Conservation (phyloP, 2,888 invertebrate species). For the Pasiphila rectangulata region DNA sequence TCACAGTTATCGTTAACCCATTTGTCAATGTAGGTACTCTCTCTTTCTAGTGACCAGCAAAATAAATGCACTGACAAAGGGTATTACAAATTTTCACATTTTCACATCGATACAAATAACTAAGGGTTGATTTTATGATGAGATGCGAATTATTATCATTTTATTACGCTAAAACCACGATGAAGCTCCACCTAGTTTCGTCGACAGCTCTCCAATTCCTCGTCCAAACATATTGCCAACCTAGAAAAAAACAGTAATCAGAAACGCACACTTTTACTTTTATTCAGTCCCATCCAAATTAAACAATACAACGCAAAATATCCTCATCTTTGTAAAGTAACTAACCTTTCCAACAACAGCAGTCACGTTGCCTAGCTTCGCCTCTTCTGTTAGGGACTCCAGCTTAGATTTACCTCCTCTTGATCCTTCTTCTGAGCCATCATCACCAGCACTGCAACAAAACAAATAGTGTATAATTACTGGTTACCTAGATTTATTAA, state of each 20-base stretch:
- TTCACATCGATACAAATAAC: conserved; percentile 53
- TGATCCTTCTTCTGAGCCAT: conserved; percentile 80
- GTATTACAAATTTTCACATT: conserved; percentile 48
- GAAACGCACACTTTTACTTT: too few species aligned
- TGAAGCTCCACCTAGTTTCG: conserved; percentile 91
- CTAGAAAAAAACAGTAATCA: conserved; percentile 58
- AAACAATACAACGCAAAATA: too few species aligned
- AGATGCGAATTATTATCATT: conserved; percentile 41
- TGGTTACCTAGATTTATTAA: too few species aligned
- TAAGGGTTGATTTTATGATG: conserved; percentile 39
- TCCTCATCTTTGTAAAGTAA: conserved; percentile 8
- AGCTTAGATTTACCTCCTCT: conserved; percentile 71
- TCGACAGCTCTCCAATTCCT: conserved; percentile 93
- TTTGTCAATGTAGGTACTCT: conserved; percentile 45
- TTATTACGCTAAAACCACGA: conserved; percentile 88
- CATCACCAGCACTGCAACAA: conserved; percentile 82
- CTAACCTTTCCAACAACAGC: conserved; percentile 89
- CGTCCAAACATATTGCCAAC: conserved; percentile 95
- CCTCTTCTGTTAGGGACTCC: conserved; percentile 75
- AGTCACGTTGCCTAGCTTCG: conserved; percentile 89
- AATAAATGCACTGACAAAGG: conserved; percentile 49
- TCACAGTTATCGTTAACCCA: conserved; percentile 62
- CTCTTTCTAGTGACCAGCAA: conserved; percentile 4
- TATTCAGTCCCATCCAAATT: too few species aligned
- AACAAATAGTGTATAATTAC: too few species aligned